These are phyloP conservation scores for Colletes gigas DNA, from an alignment of 1,140 invertebrate species.

Conservation along the genomic window DNA sequence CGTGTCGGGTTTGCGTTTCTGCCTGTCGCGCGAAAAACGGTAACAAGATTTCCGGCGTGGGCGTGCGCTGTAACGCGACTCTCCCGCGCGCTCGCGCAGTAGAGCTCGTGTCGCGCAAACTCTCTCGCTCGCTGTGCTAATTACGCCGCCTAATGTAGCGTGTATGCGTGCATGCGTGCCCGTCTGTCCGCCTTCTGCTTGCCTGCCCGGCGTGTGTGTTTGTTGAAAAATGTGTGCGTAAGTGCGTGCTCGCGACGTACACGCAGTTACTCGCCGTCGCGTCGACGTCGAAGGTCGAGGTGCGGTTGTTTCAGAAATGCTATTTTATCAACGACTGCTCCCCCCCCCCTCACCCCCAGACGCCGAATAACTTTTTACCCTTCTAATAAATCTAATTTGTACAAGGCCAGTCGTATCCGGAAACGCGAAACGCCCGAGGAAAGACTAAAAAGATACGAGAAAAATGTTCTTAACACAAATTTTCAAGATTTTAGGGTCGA, in stretches of 20 bases:
- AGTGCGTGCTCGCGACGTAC: constrained; percentile 58
- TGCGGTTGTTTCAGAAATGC: constrained; percentile 38
- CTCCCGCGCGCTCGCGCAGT: constrained; percentile 53
- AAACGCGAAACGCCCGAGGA: too few species aligned
- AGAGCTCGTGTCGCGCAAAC: constrained; percentile 62
- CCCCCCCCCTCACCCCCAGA: not conserved
- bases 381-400: constrained; percentile 36
- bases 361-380: constrained; percentile 25
- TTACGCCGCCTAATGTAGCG: constrained; percentile 72
- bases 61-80: constrained; percentile 28
- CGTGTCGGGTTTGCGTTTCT: too few species aligned
- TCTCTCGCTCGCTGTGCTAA: constrained; percentile 73
- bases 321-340: constrained; percentile 26
- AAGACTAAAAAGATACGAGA: too few species aligned
- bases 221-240: constrained; percentile 60
- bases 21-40: too few species aligned
- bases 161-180: constrained; percentile 62
- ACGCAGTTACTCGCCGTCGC: constrained; percentile 57
- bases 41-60: constrained; percentile 21
- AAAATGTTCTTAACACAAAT: too few species aligned
- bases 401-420: not conserved
- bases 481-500: too few species aligned
- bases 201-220: constrained; percentile 47
- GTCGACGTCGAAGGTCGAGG: constrained; percentile 50
- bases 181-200: constrained; percentile 31